Conservation (phyloP, 1,140 invertebrate genomes). For the Amyelois transitella region DNA sequence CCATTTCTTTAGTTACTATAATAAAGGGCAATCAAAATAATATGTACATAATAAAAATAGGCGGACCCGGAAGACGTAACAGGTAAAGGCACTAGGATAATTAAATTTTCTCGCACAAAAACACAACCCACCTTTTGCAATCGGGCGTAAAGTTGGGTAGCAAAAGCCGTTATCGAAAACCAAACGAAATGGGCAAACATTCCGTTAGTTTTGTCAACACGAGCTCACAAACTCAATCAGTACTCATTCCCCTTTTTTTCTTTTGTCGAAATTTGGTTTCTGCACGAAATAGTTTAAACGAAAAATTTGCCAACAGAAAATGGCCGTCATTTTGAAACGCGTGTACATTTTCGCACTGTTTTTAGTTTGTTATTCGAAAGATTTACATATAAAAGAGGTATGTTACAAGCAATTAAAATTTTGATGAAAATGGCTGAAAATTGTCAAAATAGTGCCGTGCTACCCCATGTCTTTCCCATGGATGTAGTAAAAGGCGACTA, state of each 20-base stretch:
- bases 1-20: too few species aligned
- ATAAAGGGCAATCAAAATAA: too few species aligned
- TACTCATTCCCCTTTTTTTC: background rate
- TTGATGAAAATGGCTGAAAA: too few species aligned
- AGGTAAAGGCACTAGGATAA: too few species aligned
- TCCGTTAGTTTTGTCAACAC: background rate
- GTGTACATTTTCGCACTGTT: background rate
- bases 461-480: background rate
- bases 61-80: too few species aligned
- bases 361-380: slow-evolving; percentile 4
- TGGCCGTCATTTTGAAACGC: background rate
- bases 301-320: background rate
- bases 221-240: background rate
- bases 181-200: background rate
- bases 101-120: too few species aligned
- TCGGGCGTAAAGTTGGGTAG: too few species aligned
- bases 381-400: slow-evolving; percentile 16
- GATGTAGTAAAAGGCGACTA: too few species aligned
- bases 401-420: background rate
- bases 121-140: too few species aligned
- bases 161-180: background rate
- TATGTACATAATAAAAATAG: too few species aligned
- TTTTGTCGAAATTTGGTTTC: background rate
- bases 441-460: too few species aligned
- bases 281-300: background rate